A percentile compares a stretch with the other conserved stretches of the same genome.
These are phyloP conservation scores for Papilio helenus DNA, from an alignment of 1,140 invertebrate genomes.

Conservation along the genomic window DNA sequence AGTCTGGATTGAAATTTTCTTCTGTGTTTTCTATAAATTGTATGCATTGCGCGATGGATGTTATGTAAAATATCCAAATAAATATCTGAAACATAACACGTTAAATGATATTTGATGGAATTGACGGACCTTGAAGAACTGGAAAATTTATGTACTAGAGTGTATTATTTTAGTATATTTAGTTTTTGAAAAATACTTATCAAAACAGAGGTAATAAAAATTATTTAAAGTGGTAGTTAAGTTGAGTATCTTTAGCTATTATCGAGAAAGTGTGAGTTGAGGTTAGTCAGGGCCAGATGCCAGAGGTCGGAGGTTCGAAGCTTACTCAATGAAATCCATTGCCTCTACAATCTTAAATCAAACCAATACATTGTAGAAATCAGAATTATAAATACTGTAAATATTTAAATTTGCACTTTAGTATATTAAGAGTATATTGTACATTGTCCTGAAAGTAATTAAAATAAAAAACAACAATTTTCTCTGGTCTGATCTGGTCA, in stretches of 20 bases:
- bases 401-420: neutral
- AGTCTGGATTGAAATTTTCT: neutral
- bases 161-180: no score
- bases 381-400: neutral
- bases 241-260: neutral
- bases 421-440: neutral
- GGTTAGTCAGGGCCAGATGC: neutral
- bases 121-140: neutral
- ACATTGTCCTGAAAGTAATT: no score
- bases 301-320: constrained; percentile 14
- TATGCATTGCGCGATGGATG: neutral
- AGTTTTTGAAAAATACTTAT: no score
- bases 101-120: neutral
- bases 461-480: no score
- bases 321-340: neutral
- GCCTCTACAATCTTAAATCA: neutral
- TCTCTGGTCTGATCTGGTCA: no score
- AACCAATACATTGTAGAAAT: neutral
- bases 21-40: constrained; percentile 9
- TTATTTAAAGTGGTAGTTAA: neutral
- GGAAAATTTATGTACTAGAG: no score
- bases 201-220: neutral
- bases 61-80: neutral
- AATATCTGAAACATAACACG: neutral
- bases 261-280: constrained; percentile 2